Conservation (phyloP, 2,888 invertebrate genomes). For the Hirtodrosophila alboralis region DNA sequence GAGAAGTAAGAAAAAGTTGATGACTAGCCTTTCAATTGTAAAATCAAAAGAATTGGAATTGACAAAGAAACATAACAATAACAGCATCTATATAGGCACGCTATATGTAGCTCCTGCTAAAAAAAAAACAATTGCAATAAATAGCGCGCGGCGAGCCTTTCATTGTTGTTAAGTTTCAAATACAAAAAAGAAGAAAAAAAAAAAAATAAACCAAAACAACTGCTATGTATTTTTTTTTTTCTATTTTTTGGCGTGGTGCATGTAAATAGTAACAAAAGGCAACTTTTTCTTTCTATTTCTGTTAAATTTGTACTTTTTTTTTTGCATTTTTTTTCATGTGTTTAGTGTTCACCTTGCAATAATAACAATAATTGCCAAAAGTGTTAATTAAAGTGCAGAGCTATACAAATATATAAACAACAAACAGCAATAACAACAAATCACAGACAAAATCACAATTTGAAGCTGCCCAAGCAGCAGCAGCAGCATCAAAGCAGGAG, state of each 20-base stretch:
- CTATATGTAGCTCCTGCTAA: slow-evolving; percentile 16
- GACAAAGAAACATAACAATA: slow-evolving; percentile 12
- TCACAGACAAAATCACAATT: slow-evolving; percentile 23
- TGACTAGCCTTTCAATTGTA: neutral
- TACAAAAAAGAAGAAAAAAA: too few relatives aligned
- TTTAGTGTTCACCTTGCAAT: slow-evolving; percentile 21
- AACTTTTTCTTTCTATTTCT: slow-evolving; percentile 34
- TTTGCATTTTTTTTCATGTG: slow-evolving; percentile 48
- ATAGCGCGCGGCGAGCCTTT: slow-evolving; percentile 9
- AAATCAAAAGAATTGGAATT: slow-evolving; percentile 7
- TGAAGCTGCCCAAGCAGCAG: slow-evolving; percentile 1
- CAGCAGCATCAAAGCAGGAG: slow-evolving; percentile 20
- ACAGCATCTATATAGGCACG: slow-evolving; percentile 9
- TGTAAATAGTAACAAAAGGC: slow-evolving; percentile 37
- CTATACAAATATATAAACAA: slow-evolving; percentile 27
- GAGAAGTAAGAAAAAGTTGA: slow-evolving; percentile 42
- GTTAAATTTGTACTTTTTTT: slow-evolving; percentile 13
- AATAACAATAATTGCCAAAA: slow-evolving; percentile 7
- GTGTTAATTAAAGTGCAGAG: slow-evolving; percentile 40
- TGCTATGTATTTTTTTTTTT: slow-evolving; percentile 1
- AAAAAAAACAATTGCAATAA: slow-evolving; percentile 14
- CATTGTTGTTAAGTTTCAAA: slow-evolving; percentile 11
- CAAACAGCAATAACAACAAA: slow-evolving; percentile 33
- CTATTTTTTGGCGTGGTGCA: slow-evolving; percentile 39
- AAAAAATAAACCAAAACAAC: neutral